Conservation (phyloP, 2,113 vertebrate genomes). For the Castor canadensis region DNA sequence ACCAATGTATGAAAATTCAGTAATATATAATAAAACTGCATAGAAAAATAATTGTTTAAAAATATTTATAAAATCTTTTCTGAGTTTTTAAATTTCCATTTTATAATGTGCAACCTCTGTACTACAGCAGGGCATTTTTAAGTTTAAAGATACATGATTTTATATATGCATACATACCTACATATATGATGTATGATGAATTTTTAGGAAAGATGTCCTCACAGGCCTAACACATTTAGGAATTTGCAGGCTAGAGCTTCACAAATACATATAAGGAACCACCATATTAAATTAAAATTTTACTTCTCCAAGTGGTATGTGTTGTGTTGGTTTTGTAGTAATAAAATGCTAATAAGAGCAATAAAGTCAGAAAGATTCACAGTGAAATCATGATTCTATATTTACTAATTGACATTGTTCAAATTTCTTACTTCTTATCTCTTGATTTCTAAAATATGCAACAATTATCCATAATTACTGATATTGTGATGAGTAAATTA, state of each 20-base stretch:
- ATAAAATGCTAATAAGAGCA: neutral
- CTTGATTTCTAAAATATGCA: neutral
- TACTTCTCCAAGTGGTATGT: neutral
- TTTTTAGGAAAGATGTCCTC: neutral
- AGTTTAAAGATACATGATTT: neutral
- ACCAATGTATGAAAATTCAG: too few relatives aligned
- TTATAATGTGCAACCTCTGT: neutral
- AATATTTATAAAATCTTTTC: neutral
- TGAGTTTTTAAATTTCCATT: neutral
- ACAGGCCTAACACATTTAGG: neutral
- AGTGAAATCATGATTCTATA: neutral
- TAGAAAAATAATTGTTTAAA: neutral
- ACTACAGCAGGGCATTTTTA: neutral
- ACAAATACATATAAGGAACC: neutral
- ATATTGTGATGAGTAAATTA: neutral
- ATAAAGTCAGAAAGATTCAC: neutral
- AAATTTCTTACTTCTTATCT: conserved; percentile 21
- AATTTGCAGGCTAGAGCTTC: neutral
- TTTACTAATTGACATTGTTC: neutral
- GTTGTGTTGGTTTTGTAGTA: neutral
- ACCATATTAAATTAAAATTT: conserved; percentile 10
- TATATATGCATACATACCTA: too few relatives aligned
- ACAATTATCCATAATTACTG: neutral
- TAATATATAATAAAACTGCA: neutral
- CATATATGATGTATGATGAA: neutral